Conservation (phyloP, 2,888 invertebrate species). For the Sphecodes monilicornis region DNA sequence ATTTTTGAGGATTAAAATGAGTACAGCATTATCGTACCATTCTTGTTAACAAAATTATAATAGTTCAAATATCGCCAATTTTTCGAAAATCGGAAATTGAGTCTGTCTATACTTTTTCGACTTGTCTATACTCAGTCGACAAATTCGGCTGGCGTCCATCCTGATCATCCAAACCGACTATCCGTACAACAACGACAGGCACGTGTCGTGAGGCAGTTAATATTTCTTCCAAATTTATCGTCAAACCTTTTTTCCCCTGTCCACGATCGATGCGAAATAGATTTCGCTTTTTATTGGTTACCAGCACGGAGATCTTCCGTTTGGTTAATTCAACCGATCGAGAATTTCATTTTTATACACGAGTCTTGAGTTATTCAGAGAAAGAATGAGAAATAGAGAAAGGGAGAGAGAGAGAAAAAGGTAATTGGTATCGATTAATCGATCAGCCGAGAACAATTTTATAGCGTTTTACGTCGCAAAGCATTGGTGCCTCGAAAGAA, state of each 20-base stretch:
- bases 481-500: conserved; percentile 28
- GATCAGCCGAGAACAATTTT: conserved; percentile 38
- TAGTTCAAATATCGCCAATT: not conserved
- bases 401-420: not conserved
- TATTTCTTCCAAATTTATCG: not conserved
- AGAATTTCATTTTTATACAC: not conserved
- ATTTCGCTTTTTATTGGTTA: not conserved
- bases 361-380: not conserved
- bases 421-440: conserved; percentile 47
- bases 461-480: conserved; percentile 24
- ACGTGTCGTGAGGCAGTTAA: not conserved
- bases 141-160: conserved; percentile 7
- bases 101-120: too few species aligned
- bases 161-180: not conserved
- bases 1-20: too few species aligned
- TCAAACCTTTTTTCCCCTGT: not conserved
- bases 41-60: not conserved
- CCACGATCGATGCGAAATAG: not conserved
- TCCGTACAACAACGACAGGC: not conserved
- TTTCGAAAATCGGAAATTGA: not conserved
- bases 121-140: too few species aligned
- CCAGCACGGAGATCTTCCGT: not conserved
- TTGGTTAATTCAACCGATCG: conserved; percentile 1
- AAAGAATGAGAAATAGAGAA: not conserved
- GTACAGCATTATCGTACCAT: too few species aligned